These are phyloP conservation scores for Caenorhabditis wallacei DNA, from an alignment of 2,888 invertebrate species.

Conservation along the genomic window DNA sequence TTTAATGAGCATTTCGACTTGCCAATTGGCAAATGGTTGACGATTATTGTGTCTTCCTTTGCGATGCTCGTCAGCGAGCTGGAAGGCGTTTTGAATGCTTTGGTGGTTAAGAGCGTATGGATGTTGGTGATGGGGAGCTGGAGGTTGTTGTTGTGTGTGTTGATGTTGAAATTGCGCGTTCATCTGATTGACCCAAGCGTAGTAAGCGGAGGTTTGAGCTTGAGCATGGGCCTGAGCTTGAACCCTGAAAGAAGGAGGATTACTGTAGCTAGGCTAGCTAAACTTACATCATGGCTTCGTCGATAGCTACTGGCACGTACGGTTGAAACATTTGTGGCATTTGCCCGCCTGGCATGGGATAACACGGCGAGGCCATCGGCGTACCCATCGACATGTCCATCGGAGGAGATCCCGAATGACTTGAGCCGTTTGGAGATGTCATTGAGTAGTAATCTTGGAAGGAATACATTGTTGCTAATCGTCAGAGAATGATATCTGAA, in stretches of 20 bases:
- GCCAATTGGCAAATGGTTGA: conserved; percentile 20
- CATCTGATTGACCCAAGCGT: neutral
- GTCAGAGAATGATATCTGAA: neutral
- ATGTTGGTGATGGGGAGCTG: neutral
- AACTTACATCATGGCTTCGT: neutral
- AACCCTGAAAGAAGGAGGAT: neutral
- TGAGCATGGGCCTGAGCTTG: conserved; percentile 4
- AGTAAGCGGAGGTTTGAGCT: neutral
- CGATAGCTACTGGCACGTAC: neutral
- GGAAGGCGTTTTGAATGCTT: neutral
- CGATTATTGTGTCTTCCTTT: conserved; percentile 2
- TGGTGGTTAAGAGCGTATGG: neutral
- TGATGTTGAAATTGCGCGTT: too few species aligned
- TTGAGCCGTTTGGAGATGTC: neutral
- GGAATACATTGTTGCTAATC: neutral
- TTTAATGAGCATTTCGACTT: conserved; percentile 1
- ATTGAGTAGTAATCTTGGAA: neutral
- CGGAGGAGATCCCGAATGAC: neutral
- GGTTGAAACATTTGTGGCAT: neutral
- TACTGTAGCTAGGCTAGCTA: neutral
- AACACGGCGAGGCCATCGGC: neutral
- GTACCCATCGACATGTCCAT: conserved; percentile 1
- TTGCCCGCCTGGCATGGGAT: too few species aligned
- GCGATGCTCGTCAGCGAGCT: neutral
- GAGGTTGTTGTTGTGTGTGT: neutral